Conservation (phyloP, 2,888 invertebrate genomes). For the Adineta ricciae region DNA sequence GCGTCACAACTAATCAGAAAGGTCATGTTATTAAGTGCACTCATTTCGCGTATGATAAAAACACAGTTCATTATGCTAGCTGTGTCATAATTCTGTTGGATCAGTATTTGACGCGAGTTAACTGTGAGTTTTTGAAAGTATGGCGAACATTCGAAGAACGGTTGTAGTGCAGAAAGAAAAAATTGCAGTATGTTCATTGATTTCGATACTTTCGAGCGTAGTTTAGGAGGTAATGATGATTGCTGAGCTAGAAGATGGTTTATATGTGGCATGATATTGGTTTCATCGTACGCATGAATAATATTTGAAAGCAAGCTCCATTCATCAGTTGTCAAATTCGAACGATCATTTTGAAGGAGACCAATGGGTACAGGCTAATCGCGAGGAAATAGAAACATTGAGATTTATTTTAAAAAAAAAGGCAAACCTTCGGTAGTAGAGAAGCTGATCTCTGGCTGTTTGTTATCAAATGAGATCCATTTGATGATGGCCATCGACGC, state of each 20-base stretch:
- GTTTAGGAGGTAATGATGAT: neutral
- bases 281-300: neutral
- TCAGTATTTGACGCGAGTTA: neutral
- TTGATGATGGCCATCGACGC: neutral
- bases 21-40: neutral
- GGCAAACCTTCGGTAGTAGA: too few species aligned
- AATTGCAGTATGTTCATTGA: neutral
- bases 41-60: neutral
- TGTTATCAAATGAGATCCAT: neutral
- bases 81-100: neutral
- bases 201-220: neutral
- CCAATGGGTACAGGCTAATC: neutral
- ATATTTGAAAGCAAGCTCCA: neutral
- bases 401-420: too few species aligned
- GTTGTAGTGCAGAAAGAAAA: neutral
- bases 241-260: neutral
- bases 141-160: neutral
- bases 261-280: neutral
- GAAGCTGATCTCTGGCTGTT: too few species aligned
- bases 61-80: neutral
- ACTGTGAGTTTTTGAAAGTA: neutral
- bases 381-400: too few species aligned
- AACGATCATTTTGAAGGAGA: neutral
- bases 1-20: neutral
- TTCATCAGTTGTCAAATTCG: neutral